phyloP scores from a whole-genome alignment of 2,888 invertebrate species.

The Philopedon plagiatum region DNA sequence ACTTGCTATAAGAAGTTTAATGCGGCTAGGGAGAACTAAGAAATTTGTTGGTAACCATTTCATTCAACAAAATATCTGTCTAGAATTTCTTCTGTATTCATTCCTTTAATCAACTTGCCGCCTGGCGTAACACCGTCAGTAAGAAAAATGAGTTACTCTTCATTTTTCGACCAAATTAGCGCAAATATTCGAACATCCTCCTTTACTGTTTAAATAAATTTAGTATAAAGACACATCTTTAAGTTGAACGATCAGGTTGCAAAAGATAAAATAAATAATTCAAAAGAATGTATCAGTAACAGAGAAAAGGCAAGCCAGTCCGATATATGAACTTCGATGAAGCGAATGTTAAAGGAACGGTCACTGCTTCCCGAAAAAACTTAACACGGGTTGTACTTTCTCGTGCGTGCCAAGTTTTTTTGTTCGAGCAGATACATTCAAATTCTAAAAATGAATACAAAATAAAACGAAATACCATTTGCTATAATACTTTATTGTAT shows the following conservation, averaged over 20 bases:
- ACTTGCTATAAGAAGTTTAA: no score
- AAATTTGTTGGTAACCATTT: no score
- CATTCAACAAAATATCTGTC: no score
- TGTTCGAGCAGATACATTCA: neutral
- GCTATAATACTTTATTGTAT: slow-evolving; percentile 7
- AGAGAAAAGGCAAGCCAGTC: slow-evolving; percentile 49
- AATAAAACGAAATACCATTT: neutral
- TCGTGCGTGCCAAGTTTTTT: slow-evolving; percentile 3
- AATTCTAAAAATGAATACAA: slow-evolving; percentile 4
- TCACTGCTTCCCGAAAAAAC: slow-evolving; percentile 21
- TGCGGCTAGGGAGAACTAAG: no score
- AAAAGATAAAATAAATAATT: slow-evolving; percentile 62
- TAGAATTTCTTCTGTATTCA: no score
- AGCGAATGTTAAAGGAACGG: slow-evolving; percentile 6
- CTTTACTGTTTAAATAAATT: slow-evolving; percentile 57
- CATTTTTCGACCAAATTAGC: no score
- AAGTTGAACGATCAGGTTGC: slow-evolving; percentile 62
- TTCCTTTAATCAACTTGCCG: no score
- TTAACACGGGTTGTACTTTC: slow-evolving; percentile 5
- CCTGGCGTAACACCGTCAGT: no score
- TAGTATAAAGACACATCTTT: slow-evolving; percentile 58
- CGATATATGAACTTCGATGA: slow-evolving; percentile 5
- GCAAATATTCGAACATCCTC: no score
- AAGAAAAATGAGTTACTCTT: no score
- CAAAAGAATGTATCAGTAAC: slow-evolving; percentile 58